A percentile compares a stretch with the other conserved stretches of the same genome.
phyloP scores from a whole-genome alignment of 2,113 vertebrate species.

The Micromys minutus region DNA sequence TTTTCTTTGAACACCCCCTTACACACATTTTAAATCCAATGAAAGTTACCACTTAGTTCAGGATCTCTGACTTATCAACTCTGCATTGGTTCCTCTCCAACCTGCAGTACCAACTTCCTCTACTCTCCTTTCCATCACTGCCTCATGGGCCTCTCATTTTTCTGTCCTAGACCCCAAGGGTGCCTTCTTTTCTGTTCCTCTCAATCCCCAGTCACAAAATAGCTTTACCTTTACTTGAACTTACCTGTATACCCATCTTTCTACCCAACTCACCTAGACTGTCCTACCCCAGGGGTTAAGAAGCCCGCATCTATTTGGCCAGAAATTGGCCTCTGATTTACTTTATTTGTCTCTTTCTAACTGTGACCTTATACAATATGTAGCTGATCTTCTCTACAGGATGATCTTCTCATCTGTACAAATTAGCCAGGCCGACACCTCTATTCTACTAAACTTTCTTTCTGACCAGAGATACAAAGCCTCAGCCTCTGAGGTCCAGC shows the following conservation, averaged over 20 bases:
- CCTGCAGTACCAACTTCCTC: not conserved
- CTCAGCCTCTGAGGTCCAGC: not conserved
- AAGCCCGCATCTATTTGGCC: not conserved
- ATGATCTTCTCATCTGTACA: not conserved
- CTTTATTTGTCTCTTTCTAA: not conserved
- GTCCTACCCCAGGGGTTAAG: not conserved
- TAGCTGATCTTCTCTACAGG: not conserved
- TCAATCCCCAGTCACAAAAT: not conserved
- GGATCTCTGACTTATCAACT: not conserved
- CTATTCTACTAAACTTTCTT: not conserved
- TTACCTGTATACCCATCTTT: not conserved
- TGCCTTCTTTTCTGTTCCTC: not conserved
- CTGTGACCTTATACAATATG: not conserved
- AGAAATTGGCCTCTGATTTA: not conserved
- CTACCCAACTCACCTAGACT: not conserved
- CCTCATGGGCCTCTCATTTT: not conserved
- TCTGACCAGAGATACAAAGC: not conserved
- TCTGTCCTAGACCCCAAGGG: not conserved
- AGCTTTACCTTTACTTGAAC: not conserved
- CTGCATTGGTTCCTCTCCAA: not conserved
- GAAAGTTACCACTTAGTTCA: not conserved
- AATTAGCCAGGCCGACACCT: not conserved
- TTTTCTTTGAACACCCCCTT: not conserved
- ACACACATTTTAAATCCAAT: not conserved
- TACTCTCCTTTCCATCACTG: not conserved